Evolutionary conservation across 2,113 vertebrate species (phyloP).

Genomic region (Ptychochromis oligacanthus): DNA sequence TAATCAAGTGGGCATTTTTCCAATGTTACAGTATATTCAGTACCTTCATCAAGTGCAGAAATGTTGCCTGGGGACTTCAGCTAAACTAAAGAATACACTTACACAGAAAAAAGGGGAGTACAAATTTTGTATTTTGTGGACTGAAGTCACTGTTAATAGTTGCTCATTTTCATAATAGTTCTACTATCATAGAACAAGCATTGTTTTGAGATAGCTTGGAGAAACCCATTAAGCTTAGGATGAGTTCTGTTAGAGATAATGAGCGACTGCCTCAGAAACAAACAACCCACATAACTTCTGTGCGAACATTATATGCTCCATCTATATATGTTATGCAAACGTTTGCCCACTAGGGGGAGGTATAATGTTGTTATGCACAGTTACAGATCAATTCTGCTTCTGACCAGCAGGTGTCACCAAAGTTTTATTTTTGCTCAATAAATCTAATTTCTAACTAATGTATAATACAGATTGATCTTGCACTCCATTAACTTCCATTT

Average conservation of each 20-base stretch:
- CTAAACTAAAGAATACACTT: neutral
- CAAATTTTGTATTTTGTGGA: neutral
- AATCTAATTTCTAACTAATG: neutral
- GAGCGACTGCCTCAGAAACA: neutral
- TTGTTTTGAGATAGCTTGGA: neutral
- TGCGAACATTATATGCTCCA: neutral
- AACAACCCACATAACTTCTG: neutral
- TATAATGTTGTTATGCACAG: neutral
- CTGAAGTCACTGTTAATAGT: neutral
- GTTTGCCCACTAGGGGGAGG: slow-evolving; percentile 30
- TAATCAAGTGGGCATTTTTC: neutral
- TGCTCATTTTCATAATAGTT: neutral
- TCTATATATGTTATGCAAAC: neutral
- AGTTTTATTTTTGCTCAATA: neutral
- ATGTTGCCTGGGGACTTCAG: neutral
- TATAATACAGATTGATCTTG: neutral
- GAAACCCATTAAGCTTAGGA: neutral
- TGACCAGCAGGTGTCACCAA: slow-evolving; percentile 53
- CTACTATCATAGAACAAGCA: neutral
- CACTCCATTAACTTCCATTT: neutral
- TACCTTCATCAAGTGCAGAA: neutral
- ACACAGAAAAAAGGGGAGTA: neutral
- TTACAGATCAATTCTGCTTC: neutral
- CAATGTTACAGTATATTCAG: neutral
- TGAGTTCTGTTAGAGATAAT: neutral